phyloP scores from a whole-genome alignment of 2,888 invertebrate species.

The Nebria salina region DNA sequence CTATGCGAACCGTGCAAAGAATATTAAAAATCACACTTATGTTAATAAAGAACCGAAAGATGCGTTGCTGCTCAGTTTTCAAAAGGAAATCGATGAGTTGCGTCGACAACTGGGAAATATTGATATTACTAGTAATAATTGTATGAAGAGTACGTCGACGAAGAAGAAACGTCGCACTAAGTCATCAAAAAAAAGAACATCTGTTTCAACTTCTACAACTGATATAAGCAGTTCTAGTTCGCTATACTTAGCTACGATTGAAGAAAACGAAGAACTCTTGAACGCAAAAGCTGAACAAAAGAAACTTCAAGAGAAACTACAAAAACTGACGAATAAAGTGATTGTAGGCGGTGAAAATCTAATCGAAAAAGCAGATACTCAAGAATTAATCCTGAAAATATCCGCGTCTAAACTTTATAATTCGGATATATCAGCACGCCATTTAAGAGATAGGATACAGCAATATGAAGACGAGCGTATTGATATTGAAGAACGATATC shows the following conservation, averaged over 20 bases:
- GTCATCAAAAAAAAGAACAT: not conserved
- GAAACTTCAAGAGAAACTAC: slow-evolving; percentile 79
- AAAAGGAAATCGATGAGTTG: slow-evolving; percentile 90
- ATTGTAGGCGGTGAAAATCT: slow-evolving; percentile 97
- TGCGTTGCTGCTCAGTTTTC: slow-evolving; percentile 90
- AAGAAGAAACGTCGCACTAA: not conserved
- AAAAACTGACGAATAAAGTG: slow-evolving; percentile 89
- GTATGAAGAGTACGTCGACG: not conserved
- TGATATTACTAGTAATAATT: not conserved
- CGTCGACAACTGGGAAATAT: slow-evolving; percentile 83
- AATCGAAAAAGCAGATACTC: slow-evolving; percentile 89
- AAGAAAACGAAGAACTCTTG: not conserved
- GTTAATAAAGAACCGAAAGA: slow-evolving; percentile 97
- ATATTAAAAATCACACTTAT: slow-evolving; percentile 91
- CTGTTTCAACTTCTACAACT: not conserved
- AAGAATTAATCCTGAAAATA: slow-evolving; percentile 73
- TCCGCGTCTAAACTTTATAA: slow-evolving; percentile 81
- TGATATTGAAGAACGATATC: slow-evolving; percentile 90
- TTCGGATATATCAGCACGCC: slow-evolving; percentile 77
- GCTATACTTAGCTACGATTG: not conserved
- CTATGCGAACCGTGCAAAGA: slow-evolving; percentile 95
- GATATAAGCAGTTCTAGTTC: not conserved
- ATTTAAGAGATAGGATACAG: slow-evolving; percentile 79
- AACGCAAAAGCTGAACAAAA: slow-evolving; percentile 72
- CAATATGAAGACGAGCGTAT: slow-evolving; percentile 88